These are phyloP conservation scores for Leiothrix lutea DNA, from an alignment of 2,113 vertebrate genomes.

Conservation along the genomic window DNA sequence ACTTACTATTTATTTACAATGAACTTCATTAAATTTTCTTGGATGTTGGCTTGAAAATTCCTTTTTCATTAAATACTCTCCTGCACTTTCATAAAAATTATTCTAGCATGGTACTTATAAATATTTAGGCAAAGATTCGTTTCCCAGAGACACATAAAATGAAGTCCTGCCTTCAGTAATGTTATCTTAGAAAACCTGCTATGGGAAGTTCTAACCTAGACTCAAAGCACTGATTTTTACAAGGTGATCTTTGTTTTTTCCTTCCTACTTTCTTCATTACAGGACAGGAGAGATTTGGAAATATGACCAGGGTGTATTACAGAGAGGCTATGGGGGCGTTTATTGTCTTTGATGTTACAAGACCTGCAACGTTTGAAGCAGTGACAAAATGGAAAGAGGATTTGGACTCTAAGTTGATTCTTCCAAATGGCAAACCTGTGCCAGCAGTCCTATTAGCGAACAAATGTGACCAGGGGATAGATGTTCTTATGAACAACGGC, in stretches of 20 bases:
- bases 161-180: neutral
- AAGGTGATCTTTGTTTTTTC: neutral
- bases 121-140: neutral
- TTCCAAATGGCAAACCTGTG: slow-evolving; percentile 80
- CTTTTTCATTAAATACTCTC: neutral
- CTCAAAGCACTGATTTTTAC: neutral
- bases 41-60: neutral
- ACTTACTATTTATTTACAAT: neutral
- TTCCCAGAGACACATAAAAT: neutral
- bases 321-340: slow-evolving; percentile 84
- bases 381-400: slow-evolving; percentile 85
- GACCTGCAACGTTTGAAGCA: slow-evolving; percentile 83
- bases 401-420: slow-evolving; percentile 84
- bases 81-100: neutral
- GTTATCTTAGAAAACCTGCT: neutral
- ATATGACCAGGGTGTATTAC: slow-evolving; percentile 86
- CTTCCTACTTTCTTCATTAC: slow-evolving; percentile 1
- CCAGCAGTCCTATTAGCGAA: slow-evolving; percentile 81
- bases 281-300: slow-evolving; percentile 87
- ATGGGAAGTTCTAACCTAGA: neutral
- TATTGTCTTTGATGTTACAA: slow-evolving; percentile 84
- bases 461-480: slow-evolving; percentile 82
- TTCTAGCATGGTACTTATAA: neutral
- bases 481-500: slow-evolving; percentile 76
- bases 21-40: neutral